phyloP scores from a whole-genome alignment of 1,140 invertebrate genomes.

The Bombus sibiricus region DNA sequence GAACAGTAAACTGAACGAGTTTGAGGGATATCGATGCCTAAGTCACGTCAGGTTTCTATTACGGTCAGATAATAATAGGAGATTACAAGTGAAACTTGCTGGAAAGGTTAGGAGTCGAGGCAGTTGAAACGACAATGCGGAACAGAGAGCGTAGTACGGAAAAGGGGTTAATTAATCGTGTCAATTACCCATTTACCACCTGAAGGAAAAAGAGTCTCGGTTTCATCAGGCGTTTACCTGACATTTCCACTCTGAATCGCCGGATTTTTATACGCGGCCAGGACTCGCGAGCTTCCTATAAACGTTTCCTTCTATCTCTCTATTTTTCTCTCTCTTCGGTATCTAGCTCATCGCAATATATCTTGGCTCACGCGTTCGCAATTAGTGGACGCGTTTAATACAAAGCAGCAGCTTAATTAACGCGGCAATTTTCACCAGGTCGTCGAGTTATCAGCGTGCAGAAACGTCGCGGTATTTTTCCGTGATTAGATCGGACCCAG shows the following conservation, averaged over 20 bases:
- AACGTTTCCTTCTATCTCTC: slow-evolving; percentile 33
- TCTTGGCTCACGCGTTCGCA: slow-evolving; percentile 64
- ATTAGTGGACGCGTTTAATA: slow-evolving; percentile 68
- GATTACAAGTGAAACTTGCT: slow-evolving; percentile 41
- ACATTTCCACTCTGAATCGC: slow-evolving; percentile 73
- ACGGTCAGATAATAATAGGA: slow-evolving; percentile 41
- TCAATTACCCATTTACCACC: slow-evolving; percentile 67
- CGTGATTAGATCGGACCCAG: not conserved
- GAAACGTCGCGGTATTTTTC: not conserved
- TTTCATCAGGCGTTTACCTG: slow-evolving; percentile 68
- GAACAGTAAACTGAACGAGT: not conserved
- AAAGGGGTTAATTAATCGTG: slow-evolving; percentile 65
- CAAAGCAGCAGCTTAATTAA: slow-evolving; percentile 66
- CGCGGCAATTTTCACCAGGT: slow-evolving; percentile 26
- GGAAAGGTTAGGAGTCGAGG: not conserved
- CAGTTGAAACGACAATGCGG: not conserved
- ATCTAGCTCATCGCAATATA: slow-evolving; percentile 70
- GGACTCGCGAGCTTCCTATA: slow-evolving; percentile 42
- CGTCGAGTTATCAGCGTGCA: slow-evolving; percentile 20
- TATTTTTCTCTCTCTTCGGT: slow-evolving; percentile 6
- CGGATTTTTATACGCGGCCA: slow-evolving; percentile 37
- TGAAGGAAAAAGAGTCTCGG: slow-evolving; percentile 69
- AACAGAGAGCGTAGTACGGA: slow-evolving; percentile 15
- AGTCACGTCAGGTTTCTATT: slow-evolving; percentile 6
- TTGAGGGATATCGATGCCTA: not conserved